Evolutionary conservation across 2,113 vertebrate species (phyloP).

Genomic region (Melierax canorus): DNA sequence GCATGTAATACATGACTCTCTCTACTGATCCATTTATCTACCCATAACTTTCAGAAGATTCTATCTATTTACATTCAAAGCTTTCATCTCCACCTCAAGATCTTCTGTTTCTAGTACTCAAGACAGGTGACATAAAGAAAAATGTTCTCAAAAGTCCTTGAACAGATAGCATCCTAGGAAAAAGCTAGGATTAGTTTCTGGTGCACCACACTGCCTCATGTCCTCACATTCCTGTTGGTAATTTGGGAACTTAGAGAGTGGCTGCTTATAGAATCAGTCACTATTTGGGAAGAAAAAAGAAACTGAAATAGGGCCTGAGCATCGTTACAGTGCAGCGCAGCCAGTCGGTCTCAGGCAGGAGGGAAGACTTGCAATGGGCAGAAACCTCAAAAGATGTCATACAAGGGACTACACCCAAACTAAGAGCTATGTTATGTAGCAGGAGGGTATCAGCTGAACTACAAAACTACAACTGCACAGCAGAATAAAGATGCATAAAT

Average conservation of each 20-base stretch:
- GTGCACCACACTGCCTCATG: background rate
- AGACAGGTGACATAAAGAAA: background rate
- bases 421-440: background rate
- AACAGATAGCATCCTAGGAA: background rate
- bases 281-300: background rate
- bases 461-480: background rate
- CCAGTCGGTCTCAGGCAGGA: background rate
- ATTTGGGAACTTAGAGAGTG: conserved; percentile 6
- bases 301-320: background rate
- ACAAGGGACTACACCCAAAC: background rate
- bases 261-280: background rate
- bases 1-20: background rate
- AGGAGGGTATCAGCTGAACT: background rate
- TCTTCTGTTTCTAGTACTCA: background rate
- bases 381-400: conserved; percentile 6
- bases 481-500: background rate
- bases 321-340: background rate
- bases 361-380: conserved; percentile 1
- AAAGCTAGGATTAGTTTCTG: background rate
- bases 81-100: background rate
- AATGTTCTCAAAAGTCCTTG: background rate
- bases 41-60: background rate
- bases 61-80: conserved; percentile 4
- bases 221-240: conserved; percentile 19
- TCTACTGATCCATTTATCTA: background rate